Percentiles rank a stretch among this genome's conserved stretches.
Conservation (phyloP, 2,888 invertebrate genomes). For the Sepioteuthis lessoniana region DNA sequence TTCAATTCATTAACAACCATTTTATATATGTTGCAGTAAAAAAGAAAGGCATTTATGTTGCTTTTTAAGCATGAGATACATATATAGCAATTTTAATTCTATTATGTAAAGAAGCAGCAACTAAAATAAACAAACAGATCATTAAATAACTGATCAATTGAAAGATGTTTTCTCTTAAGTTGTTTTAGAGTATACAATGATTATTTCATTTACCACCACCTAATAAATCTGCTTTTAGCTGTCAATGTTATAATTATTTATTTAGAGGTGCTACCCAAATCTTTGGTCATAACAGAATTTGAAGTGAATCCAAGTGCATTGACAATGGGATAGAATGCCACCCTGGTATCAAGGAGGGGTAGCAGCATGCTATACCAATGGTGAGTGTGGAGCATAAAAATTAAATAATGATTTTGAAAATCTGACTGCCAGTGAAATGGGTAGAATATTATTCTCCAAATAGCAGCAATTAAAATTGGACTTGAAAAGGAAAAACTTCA, state of each 20-base stretch:
- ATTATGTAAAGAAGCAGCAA: background rate
- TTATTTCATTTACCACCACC: background rate
- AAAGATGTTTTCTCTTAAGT: background rate
- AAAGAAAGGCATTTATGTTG: background rate
- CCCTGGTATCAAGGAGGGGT: too few relatives aligned
- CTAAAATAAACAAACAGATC: background rate
- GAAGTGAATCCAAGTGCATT: background rate
- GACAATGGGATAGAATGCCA: too few relatives aligned
- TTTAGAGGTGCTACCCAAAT: background rate
- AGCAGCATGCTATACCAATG: too few relatives aligned
- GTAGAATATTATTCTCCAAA: too few relatives aligned
- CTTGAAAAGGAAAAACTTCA: too few relatives aligned
- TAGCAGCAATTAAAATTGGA: too few relatives aligned
- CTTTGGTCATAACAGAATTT: background rate
- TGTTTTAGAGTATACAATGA: background rate
- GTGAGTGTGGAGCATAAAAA: too few relatives aligned
- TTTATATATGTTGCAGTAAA: background rate
- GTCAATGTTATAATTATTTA: background rate
- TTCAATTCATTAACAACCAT: background rate
- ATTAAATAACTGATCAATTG: background rate
- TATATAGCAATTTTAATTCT: background rate
- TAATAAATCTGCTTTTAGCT: background rate
- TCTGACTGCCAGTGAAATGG: too few relatives aligned
- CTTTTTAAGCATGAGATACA: background rate
- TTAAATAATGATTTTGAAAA: too few relatives aligned